phyloP scores from a whole-genome alignment of 2,888 invertebrate species.

The Ennomos fuscantarius region DNA sequence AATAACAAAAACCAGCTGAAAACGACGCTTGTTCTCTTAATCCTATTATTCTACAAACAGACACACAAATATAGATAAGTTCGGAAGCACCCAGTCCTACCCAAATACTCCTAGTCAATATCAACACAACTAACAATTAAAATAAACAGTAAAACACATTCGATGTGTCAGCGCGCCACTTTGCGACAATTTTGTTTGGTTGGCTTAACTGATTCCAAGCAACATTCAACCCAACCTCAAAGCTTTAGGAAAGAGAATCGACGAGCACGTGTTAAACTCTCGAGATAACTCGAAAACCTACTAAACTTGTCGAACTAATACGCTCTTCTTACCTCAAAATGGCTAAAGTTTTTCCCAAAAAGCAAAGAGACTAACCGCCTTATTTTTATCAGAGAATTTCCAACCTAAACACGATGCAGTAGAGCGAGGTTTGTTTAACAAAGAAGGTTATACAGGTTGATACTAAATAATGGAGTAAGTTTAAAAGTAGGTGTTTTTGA shows the following conservation, averaged over 20 bases:
- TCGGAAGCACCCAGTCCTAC: constrained; percentile 35
- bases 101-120: constrained; percentile 23
- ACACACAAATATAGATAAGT: constrained; percentile 5
- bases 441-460: constrained; percentile 50
- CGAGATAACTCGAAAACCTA: constrained; percentile 70
- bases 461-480: constrained; percentile 66
- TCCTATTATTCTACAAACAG: not conserved
- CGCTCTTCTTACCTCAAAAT: constrained; percentile 77
- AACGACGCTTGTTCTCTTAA: too few species aligned
- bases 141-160: constrained; percentile 54
- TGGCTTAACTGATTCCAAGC: constrained; percentile 29
- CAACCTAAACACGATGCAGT: constrained; percentile 44
- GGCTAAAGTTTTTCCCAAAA: constrained; percentile 62
- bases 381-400: constrained; percentile 44
- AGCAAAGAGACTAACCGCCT: constrained; percentile 47
- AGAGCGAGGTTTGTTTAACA: constrained; percentile 41
- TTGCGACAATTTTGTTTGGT: constrained; percentile 54
- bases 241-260: constrained; percentile 42
- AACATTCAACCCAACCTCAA: constrained; percentile 40
- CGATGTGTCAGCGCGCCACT: constrained; percentile 54
- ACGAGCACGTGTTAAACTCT: constrained; percentile 45
- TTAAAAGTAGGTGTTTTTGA: constrained; percentile 60
- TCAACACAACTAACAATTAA: constrained; percentile 50
- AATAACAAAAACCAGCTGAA: too few species aligned
- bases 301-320: constrained; percentile 80